Evolutionary conservation across 1,140 invertebrate species (phyloP), one percentile per base, ranked within the genome.

Genomic region (Cotesia vestalis): DNA sequence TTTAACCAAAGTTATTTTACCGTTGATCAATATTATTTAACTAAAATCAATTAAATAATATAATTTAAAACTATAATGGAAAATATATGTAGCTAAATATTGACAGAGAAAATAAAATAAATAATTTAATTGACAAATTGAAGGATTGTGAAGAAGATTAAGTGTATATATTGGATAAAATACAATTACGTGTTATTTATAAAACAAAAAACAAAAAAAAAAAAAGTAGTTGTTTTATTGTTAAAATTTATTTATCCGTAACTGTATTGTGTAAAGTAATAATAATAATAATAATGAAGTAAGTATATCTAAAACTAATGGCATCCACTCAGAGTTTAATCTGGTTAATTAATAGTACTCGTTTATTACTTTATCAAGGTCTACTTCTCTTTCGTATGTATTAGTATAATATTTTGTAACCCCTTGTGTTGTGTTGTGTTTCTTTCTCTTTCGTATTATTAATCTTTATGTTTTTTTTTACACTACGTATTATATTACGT

Each of bases 281-380:
- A 20, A 20, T 5, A 59, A 59, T 59, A 9, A 9, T 20, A 17
- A 59, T 59, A 59, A 20, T 20, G 4, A 59, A 27, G 6, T 59
- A 20, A 66, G 51, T 74, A 63, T 64, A 20, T 66, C 36, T 64
- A 53, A 66, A 72, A 72, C 75, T 81, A 82, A 81, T 78, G 79
- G 80, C 61, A 76, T 69, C 78, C 78, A 82, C 77, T 82, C 81
- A 76, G 77, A 80, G 78, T 83, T 81, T 82, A 82, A 83, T 83
- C 80, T 82, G 78, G 75, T 78, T 81, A 83, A 83, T 82, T 82
- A 83, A 82, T 81, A 80, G 80, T 77, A 73, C 78, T 79, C 81
- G 79, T 82, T 80, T 78, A 82, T 82, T 80, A 81, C 75, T 73
- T 64, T 67, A 73, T 76, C 60, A 61, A 67, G 40, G 40, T 46